These are phyloP conservation scores for Frieseomelitta varia DNA, from an alignment of 1,140 invertebrate species.

Conservation along the genomic window DNA sequence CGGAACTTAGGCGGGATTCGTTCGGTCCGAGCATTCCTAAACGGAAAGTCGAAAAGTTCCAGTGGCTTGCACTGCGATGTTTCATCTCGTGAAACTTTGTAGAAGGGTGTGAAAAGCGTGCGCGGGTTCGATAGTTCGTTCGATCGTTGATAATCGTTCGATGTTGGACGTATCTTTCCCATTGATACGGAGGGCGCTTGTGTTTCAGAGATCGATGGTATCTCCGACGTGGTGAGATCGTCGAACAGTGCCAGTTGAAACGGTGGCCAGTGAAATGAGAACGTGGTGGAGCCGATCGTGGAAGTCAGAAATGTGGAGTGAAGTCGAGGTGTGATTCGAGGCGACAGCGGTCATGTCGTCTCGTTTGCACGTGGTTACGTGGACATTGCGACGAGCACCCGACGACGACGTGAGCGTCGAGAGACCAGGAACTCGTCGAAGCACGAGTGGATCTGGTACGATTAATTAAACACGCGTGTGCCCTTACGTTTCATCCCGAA, in stretches of 20 bases:
- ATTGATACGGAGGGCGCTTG: neutral
- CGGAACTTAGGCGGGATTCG: slow-evolving; percentile 25
- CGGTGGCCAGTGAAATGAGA: neutral
- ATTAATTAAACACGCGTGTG: neutral
- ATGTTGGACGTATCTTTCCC: neutral
- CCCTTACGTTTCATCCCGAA: neutral
- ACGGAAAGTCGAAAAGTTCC: neutral
- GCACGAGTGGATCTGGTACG: slow-evolving; percentile 24
- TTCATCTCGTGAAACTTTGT: neutral
- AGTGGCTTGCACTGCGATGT: neutral
- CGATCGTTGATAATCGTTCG: neutral
- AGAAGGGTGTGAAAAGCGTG: neutral
- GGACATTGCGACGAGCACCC: slow-evolving; percentile 33
- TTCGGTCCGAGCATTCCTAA: neutral
- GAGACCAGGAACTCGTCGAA: neutral
- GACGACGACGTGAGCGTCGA: slow-evolving; percentile 20
- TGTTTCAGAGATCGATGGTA: neutral
- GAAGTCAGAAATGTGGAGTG: neutral
- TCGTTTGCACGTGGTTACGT: slow-evolving; percentile 50
- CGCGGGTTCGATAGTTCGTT: neutral
- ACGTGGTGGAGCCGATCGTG: neutral
- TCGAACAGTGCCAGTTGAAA: neutral
- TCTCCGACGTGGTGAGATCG: neutral
- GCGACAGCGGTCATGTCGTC: slow-evolving; percentile 29
- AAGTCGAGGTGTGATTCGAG: slow-evolving; percentile 23